Base-by-base conservation (phyloP, 2,797 vertebrate genomes). In the Ptychobarbus kaznakovi region DNA sequence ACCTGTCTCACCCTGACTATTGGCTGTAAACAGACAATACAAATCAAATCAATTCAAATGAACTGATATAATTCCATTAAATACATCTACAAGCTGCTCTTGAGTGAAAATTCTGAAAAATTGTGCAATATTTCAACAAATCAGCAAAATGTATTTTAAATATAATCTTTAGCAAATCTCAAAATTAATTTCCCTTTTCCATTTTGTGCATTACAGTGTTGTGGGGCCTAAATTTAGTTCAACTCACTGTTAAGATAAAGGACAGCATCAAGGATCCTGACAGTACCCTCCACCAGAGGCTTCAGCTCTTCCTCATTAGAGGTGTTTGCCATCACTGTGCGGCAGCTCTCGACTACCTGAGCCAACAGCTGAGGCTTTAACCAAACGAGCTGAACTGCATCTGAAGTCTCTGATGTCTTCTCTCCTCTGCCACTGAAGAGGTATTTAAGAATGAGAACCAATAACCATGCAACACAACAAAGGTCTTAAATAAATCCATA, bases 191-290 rank as follows among this genome's bases (percentile, higher is more conserved):
- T 35, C 2, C 4, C 8, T n/a, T 38, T 69, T 38, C 38, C 6
- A 76, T n/a, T 15, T 22, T 56, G 11, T 76, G 20, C 32, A 56
- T 76, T 15, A 40, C 2, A 75, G 35, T 35, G 73, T 35, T 35
- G 25, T 18, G 18, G 49, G 12, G 1, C 9, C 46, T 72, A 42
- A 22, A 70, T n/a, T 42, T 5, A 42, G 10, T 44, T 44, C 32
- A 42, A 42, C 92, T 94, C 92, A 99, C 98, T 94, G 88, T 94
- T 97, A 81, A 97, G 91, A 92, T 97, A 98, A 70, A 99, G 91
- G 72, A 97, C 87, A 85, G 97, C 96, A 92, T 99, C 98, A 79
- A 95, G 93, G 88, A 98, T 93, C 88, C 93, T 93, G 69, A 98
- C 81, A 22, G 95, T 91, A 70, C 93, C 94, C 88, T 94, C 93